These are phyloP conservation scores for Trilocha varians DNA, from an alignment of 2,888 invertebrate species.

Conservation along the genomic window DNA sequence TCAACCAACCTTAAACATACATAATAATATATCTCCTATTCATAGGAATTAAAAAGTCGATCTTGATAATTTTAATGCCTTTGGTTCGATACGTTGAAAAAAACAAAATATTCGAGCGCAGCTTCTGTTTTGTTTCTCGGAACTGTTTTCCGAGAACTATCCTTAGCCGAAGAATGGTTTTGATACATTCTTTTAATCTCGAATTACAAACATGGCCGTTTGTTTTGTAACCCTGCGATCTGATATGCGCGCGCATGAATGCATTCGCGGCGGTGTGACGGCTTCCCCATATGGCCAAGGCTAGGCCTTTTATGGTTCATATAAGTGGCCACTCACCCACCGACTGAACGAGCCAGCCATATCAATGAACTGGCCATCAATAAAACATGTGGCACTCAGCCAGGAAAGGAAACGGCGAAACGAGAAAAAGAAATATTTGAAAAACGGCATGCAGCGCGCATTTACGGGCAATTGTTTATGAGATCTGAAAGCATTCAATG, in stretches of 20 bases:
- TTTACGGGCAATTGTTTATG: constrained; percentile 59
- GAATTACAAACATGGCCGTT: constrained; percentile 40
- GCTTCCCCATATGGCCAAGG: constrained; percentile 71
- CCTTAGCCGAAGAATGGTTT: constrained; percentile 2
- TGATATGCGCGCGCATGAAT: constrained; percentile 66
- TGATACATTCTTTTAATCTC: constrained; percentile 20
- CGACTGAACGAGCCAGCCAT: constrained; percentile 69
- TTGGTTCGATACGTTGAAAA: too few species aligned
- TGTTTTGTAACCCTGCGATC: constrained; percentile 56
- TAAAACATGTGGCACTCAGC: constrained; percentile 70
- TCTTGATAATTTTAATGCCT: too few species aligned
- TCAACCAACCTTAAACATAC: too few species aligned
- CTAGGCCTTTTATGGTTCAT: constrained; percentile 67
- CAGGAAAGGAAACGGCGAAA: constrained; percentile 69
- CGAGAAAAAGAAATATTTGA: constrained; percentile 69
- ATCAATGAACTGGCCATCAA: constrained; percentile 73
- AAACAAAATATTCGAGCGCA: not conserved
- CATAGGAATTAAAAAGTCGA: too few species aligned
- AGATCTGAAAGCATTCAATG: constrained; percentile 64
- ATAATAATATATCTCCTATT: too few species aligned
- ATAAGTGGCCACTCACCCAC: constrained; percentile 72
- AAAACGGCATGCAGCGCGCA: constrained; percentile 55
- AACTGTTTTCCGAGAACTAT: not conserved
- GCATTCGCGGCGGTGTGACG: constrained; percentile 59
- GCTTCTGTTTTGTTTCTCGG: not conserved